These are phyloP conservation scores for Eremophila alpestris DNA, from an alignment of 2,797 vertebrate genomes.

Conservation along the genomic window DNA sequence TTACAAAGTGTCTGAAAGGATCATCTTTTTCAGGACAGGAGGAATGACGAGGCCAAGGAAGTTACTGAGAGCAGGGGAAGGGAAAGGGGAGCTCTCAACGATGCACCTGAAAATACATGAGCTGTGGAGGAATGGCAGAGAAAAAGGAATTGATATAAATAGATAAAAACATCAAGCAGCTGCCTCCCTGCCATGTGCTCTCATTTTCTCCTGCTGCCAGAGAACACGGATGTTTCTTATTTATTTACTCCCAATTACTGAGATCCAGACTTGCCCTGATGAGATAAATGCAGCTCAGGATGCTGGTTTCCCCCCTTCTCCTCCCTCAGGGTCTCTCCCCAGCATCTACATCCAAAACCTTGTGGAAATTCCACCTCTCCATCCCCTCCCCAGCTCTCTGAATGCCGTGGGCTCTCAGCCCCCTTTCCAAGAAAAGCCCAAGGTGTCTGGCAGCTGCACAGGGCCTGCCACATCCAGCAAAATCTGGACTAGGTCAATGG, in stretches of 20 bases:
- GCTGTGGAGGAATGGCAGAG: background rate
- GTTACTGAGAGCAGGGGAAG: background rate
- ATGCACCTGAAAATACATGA: background rate
- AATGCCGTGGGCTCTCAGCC: accelerated
- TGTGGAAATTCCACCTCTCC: background rate
- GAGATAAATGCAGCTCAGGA: conserved; percentile 23
- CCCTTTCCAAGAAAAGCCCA: background rate
- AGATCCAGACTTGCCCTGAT: conserved; percentile 6
- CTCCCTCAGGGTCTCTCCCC: background rate
- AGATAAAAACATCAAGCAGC: background rate
- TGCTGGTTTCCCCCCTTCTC: background rate
- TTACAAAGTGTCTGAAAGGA: background rate
- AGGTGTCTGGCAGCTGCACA: background rate
- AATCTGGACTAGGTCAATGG: accelerated
- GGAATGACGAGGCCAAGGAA: background rate
- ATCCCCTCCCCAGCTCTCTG: background rate
- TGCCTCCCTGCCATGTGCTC: background rate
- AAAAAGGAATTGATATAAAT: background rate
- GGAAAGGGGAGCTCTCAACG: background rate
- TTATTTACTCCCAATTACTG: conserved; percentile 43
- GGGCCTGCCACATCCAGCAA: background rate
- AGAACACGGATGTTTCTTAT: conserved; percentile 18
- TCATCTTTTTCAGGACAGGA: background rate
- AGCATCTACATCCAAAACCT: background rate
- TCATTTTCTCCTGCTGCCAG: conserved; percentile 17